A percentile compares a stretch with the other conserved stretches of the same genome.
Evolutionary conservation across 2,888 invertebrate species (phyloP).

Genomic region (Drosophila cracens): DNA sequence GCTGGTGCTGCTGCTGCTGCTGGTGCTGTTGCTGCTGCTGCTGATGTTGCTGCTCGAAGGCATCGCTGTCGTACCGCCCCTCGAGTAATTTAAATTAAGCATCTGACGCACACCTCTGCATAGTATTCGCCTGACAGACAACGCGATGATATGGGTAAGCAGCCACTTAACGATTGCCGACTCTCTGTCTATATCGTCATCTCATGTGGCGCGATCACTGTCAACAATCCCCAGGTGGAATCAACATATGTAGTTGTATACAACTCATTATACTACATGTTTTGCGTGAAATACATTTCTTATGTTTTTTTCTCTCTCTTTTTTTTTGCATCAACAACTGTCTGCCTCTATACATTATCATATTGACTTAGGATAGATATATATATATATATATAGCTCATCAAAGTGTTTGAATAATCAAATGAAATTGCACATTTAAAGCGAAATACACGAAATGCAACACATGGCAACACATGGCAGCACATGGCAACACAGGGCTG

Average conservation of each 20-base stretch:
- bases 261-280: constrained; percentile 46
- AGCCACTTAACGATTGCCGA: constrained; percentile 70
- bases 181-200: constrained; percentile 67
- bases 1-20: background rate
- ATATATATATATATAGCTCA: background rate
- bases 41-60: constrained; percentile 38
- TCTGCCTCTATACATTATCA: constrained; percentile 8
- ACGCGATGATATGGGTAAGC: constrained; percentile 78
- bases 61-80: constrained; percentile 61
- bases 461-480: constrained; percentile 25
- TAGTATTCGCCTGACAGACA: constrained; percentile 63
- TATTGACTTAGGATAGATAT: constrained; percentile 8
- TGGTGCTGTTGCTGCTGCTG: background rate
- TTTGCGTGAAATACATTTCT: constrained; percentile 26
- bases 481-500: constrained; percentile 19
- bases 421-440: constrained; percentile 43
- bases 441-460: constrained; percentile 38
- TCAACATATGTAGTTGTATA: constrained; percentile 43
- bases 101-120: constrained; percentile 76
- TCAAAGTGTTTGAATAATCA: constrained; percentile 33
- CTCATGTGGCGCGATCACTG: constrained; percentile 79
- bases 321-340: constrained; percentile 12
- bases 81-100: constrained; percentile 81
- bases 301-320: background rate
- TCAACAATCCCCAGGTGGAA: constrained; percentile 79